Base-by-base conservation (phyloP, 2,113 vertebrate species). In the Syngnathus typhle region DNA sequence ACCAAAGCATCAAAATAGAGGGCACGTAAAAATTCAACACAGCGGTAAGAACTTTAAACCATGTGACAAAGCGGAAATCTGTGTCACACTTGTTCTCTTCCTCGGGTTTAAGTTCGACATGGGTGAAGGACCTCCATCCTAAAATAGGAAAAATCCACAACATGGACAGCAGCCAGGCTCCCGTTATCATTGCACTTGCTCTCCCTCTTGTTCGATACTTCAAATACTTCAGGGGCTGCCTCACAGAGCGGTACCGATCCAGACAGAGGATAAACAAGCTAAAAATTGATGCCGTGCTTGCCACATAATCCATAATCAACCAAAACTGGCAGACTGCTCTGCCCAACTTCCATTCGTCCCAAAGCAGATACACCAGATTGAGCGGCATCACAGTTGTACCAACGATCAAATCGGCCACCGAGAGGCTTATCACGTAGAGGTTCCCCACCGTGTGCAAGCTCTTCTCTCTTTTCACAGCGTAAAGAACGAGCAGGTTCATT, bases 241-340 rank as follows among this genome's bases (percentile, higher is more conserved):
- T 93, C 38, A 99, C 92, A 0, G 97, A 99, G 43, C 93, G 94
- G 59, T 97, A 98, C 10, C 96, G 90, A 72, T 98, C 96, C 51
- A 98, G 71, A 79, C 97, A 99, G 58, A 99, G 65, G 51, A 97
- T 91, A 70, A 98, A 95, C 67, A 99, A 88, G 18, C 91, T 99
- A 75, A 98, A 96, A 41, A 98, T 98, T 0, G 97, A 99, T 0
- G 97, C 95, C 0, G 96, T 99, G 83, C 95, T 95, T 12, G 96
- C 96, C 54, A 98, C 95, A 0, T 99, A 99, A 71, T 99, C 97
- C 95, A 96, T 95, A n/a, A 96, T 96, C 6, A 99, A 87, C 97
- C 97, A 99, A 77, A 99, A 98, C 64, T 93, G 90, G 67, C 97
- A 99, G 41, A 93, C 84, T 0, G 90, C 85, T 4, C 84, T 84